Conservation (phyloP, 2,797 vertebrate species). For the Anguilla anguilla region DNA sequence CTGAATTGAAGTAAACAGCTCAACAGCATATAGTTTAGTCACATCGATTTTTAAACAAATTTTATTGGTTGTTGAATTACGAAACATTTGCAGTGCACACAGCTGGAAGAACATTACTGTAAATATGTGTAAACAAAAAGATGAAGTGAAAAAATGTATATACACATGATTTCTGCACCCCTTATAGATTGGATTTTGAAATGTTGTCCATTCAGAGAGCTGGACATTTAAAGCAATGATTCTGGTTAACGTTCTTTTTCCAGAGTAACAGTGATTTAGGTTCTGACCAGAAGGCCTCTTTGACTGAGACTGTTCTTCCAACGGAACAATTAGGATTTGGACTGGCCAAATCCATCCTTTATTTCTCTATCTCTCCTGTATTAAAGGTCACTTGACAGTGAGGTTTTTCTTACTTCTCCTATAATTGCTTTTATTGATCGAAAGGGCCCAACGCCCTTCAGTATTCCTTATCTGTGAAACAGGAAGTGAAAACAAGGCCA, state of each 20-base stretch:
- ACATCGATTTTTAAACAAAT: background rate
- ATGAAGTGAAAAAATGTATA: background rate
- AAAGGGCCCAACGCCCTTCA: background rate
- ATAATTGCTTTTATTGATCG: slow-evolving; percentile 5
- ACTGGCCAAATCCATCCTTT: background rate
- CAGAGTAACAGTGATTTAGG: background rate
- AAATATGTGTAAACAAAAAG: background rate
- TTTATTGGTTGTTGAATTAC: background rate
- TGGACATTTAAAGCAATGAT: background rate
- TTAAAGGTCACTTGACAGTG: background rate
- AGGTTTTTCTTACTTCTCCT: background rate
- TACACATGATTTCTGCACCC: too few species aligned
- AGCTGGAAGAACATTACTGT: background rate
- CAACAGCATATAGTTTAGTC: background rate
- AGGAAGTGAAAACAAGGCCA: background rate
- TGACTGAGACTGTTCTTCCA: background rate
- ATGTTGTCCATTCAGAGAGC: background rate
- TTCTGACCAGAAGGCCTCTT: background rate
- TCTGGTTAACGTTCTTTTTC: background rate
- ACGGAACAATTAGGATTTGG: background rate
- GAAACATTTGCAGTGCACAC: background rate
- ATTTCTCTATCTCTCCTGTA: background rate
- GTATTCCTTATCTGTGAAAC: background rate
- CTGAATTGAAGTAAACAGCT: background rate
- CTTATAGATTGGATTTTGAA: background rate